phyloP scores from a whole-genome alignment of 2,888 invertebrate genomes.

The Aporophyla nigra region DNA sequence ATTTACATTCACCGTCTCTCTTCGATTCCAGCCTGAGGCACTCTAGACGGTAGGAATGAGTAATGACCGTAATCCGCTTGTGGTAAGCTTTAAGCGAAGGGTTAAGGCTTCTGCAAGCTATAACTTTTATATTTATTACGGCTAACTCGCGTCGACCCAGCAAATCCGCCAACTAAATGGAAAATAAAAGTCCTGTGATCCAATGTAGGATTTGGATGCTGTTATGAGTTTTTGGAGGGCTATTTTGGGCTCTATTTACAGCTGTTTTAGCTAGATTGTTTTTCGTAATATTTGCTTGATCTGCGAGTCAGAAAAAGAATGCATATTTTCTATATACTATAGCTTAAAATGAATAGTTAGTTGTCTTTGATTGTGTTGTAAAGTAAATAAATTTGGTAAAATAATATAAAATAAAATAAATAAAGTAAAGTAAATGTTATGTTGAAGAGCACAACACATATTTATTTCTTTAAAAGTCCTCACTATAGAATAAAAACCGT shows the following conservation, averaged over 20 bases:
- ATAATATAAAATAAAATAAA: no score
- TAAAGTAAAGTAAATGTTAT: no score
- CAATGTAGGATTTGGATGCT: constrained; percentile 61
- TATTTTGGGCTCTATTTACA: constrained; percentile 21
- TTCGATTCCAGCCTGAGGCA: constrained; percentile 81
- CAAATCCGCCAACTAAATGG: constrained; percentile 78
- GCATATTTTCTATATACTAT: no score
- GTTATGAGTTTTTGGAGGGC: constrained; percentile 29
- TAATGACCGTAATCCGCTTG: constrained; percentile 90
- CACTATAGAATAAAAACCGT: not conserved
- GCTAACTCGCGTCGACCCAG: constrained; percentile 78
- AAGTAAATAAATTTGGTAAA: no score
- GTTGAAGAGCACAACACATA: not conserved
- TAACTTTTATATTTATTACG: constrained; percentile 87
- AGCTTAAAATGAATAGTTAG: not conserved
- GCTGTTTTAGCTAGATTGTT: not conserved
- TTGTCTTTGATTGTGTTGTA: not conserved
- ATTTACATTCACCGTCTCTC: constrained; percentile 75
- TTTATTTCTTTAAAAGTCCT: no score
- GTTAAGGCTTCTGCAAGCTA: constrained; percentile 86
- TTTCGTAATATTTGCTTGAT: not conserved
- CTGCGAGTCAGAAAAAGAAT: not conserved
- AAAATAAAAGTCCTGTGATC: constrained; percentile 76
- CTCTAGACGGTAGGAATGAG: constrained; percentile 88
- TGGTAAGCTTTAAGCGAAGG: constrained; percentile 89